phyloP scores from a whole-genome alignment of 2,888 invertebrate genomes.

The Lacanobia oleracea region DNA sequence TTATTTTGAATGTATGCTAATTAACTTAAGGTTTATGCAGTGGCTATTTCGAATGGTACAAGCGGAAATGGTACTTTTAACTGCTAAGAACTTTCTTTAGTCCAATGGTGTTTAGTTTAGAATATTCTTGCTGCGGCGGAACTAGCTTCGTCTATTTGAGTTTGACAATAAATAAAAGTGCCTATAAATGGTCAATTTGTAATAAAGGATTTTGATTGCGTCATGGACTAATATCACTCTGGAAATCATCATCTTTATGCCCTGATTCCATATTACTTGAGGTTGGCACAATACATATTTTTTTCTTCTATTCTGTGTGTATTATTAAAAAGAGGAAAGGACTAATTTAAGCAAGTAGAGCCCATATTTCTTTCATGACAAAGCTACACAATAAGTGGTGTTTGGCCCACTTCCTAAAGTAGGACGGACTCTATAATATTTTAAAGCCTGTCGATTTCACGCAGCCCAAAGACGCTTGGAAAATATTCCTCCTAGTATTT shows the following conservation, averaged over 20 bases:
- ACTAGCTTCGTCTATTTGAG: too few relatives aligned
- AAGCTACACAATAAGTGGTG: not conserved
- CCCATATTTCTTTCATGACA: too few relatives aligned
- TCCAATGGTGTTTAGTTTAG: not conserved
- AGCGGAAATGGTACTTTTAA: slow-evolving; percentile 1
- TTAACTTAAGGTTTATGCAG: not conserved
- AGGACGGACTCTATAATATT: too few relatives aligned
- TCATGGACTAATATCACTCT: too few relatives aligned
- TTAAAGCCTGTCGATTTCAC: not conserved
- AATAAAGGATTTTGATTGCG: too few relatives aligned
- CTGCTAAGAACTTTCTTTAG: not conserved
- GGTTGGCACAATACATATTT: not conserved
- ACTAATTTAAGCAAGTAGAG: too few relatives aligned
- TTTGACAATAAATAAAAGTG: too few relatives aligned
- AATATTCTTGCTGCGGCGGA: too few relatives aligned
- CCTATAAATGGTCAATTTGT: too few relatives aligned
- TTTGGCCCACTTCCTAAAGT: not conserved
- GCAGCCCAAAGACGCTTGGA: not conserved
- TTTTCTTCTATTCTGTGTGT: not conserved
- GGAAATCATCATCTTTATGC: too few relatives aligned
- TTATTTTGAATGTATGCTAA: slow-evolving; percentile 25
- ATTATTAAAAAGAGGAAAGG: too few relatives aligned
- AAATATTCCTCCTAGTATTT: not conserved
- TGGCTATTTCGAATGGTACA: not conserved
- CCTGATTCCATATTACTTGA: too few relatives aligned